Percentiles rank a stretch among this genome's conserved stretches.
phyloP scores from a whole-genome alignment of 2,797 vertebrate species.

The Manis pentadactyla region DNA sequence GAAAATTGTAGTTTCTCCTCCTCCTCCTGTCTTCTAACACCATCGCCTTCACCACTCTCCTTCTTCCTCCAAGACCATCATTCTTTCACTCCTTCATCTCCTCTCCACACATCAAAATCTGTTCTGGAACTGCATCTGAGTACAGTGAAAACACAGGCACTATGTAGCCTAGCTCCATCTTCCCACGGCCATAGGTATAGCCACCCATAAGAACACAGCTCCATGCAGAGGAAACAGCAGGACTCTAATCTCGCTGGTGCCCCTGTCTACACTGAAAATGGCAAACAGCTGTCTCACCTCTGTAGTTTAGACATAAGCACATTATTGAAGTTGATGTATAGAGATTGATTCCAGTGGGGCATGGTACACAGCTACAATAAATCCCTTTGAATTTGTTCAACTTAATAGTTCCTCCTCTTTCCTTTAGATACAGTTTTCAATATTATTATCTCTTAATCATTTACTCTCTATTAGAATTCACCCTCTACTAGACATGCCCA shows the following conservation, averaged over 20 bases:
- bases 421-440: background rate
- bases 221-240: background rate
- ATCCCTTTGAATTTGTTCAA: background rate
- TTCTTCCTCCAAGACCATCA: background rate
- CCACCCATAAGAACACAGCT: background rate
- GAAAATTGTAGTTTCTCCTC: background rate
- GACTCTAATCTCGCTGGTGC: background rate
- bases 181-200: background rate
- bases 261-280: background rate
- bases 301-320: background rate
- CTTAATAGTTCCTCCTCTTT: background rate
- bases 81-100: background rate
- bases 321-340: background rate
- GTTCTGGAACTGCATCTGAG: background rate
- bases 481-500: background rate
- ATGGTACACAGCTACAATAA: background rate
- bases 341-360: background rate
- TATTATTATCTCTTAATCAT: background rate
- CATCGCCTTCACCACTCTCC: background rate
- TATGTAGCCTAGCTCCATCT: background rate
- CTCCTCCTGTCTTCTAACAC: background rate
- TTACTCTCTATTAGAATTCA: background rate
- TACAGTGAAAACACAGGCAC: background rate
- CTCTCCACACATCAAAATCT: background rate
- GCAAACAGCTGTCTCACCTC: background rate